phyloP scores from a whole-genome alignment of 2,113 vertebrate genomes.

The Gambusia affinis region DNA sequence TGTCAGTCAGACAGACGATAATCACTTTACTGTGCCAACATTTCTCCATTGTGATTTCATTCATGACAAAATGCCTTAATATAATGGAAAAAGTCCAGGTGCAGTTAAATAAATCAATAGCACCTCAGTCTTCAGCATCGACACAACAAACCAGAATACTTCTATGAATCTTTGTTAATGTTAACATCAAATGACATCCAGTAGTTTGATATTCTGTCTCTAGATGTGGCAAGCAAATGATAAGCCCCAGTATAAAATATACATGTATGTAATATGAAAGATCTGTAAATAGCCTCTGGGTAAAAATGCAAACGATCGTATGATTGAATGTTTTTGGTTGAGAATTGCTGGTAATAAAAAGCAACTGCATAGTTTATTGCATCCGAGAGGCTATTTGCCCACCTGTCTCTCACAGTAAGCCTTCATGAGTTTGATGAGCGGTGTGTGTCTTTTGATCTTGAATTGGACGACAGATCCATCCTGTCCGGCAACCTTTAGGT shows the following conservation, averaged over 20 bases:
- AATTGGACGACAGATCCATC: slow-evolving; percentile 99
- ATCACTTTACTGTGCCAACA: not conserved
- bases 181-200: too few relatives aligned
- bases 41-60: not conserved
- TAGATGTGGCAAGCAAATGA: too few relatives aligned
- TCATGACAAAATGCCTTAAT: not conserved
- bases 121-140: not conserved
- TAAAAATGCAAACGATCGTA: not conserved
- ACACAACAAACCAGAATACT: not conserved
- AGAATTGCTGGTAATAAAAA: not conserved
- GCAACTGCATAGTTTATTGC: not conserved
- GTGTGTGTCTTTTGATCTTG: slow-evolving; percentile 99
- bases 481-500: slow-evolving; percentile 98
- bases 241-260: too few relatives aligned
- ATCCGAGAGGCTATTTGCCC: not conserved
- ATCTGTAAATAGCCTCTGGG: too few relatives aligned
- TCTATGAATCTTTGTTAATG: too few relatives aligned
- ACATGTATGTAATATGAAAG: too few relatives aligned
- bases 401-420: slow-evolving; percentile 99
- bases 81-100: not conserved
- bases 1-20: not conserved
- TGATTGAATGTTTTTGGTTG: not conserved
- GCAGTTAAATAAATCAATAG: not conserved
- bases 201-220: too few relatives aligned
- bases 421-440: slow-evolving; percentile 99